Evolutionary conservation across 2,888 invertebrate genomes (phyloP), one percentile per base, ranked within the genome.

Genomic region (Trissolcus japonicus): DNA sequence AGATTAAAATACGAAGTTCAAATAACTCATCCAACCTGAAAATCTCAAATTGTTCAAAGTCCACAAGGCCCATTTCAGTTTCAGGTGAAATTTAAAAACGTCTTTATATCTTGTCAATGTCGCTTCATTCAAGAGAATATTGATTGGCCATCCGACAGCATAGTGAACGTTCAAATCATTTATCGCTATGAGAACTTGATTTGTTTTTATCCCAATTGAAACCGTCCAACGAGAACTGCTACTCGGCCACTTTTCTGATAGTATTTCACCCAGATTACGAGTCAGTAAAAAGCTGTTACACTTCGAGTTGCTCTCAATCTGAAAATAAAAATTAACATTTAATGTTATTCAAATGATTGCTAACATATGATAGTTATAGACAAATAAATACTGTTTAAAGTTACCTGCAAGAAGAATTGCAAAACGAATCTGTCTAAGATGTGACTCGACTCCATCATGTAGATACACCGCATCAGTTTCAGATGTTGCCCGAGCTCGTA

Each of bases 61-160:
- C 89, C 90, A 91, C 14, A 90, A 79, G 4, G 91, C 91, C 90
- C 91, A 91, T 81, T 92, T 92, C 0, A 92, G 84, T 85, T 91
- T 91, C 4, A 92, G 82, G 53, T 91, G 87, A 60, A 92, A 90
- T 21, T 89, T 85, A 81, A 92, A 92, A 14, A 92, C 85, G 13
- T 84, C 83, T 71, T 90, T 90, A 68, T 90, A 90, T 57, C 86
- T 86, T 6, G 79, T 80, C 54, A 89, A 80, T 9, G 85, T 82
- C 16, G 83, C 83, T 19, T 85, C 83, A 59, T 82, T 88, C 7
- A 90, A 74, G 29, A 90, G 81, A 80, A 90, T 86, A 60, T 86
- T 89, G 7, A 89, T 82, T 3, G 90, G 90, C 90, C 90, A 90
- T 21, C 84, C 86, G 46, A 88, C 85, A 21, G 87, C 81, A 73